Percentiles rank a stretch among this genome's conserved stretches.
Conservation (phyloP, 1,140 invertebrate species). For the Lithobius niger region DNA sequence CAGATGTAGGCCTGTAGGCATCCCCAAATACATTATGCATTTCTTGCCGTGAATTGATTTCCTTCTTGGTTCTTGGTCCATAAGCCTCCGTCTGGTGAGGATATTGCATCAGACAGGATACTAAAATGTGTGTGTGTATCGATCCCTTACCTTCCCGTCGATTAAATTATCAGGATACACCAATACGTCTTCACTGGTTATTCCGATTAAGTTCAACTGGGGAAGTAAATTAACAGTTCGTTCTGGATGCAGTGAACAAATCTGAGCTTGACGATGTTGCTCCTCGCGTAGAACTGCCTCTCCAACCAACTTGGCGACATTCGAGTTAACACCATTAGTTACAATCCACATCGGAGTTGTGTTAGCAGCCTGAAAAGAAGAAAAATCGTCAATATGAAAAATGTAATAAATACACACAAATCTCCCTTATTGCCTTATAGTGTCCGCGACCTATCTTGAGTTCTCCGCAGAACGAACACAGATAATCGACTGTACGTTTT, state of each 20-base stretch:
- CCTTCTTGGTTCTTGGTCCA: too few relatives aligned
- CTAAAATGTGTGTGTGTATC: too few relatives aligned
- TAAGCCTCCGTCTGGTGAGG: too few relatives aligned
- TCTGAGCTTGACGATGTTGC: conserved; percentile 10
- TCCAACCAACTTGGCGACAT: conserved; percentile 30
- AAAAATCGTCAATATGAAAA: neutral
- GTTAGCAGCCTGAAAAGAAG: conserved; percentile 24
- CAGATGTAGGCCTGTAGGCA: too few relatives aligned
- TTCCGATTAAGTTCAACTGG: conserved; percentile 3
- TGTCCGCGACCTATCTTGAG: too few relatives aligned
- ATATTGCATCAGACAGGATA: too few relatives aligned
- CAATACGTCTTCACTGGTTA: neutral
- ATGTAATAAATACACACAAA: too few relatives aligned
- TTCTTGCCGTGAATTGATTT: too few relatives aligned
- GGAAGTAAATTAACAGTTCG: conserved; percentile 10
- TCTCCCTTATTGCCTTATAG: too few relatives aligned
- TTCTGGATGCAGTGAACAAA: conserved; percentile 19
- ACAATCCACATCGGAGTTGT: conserved; percentile 36
- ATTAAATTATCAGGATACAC: neutral
- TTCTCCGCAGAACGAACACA: too few relatives aligned
- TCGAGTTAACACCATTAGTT: conserved; percentile 31
- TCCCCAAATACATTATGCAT: too few relatives aligned
- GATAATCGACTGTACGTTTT: too few relatives aligned
- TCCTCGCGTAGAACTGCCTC: conserved; percentile 29
- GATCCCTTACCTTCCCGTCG: conserved; percentile 6